A percentile compares a stretch with the other conserved stretches of the same genome.
Conservation (phyloP, 2,797 vertebrate genomes). For the Sebastes hubbsi region DNA sequence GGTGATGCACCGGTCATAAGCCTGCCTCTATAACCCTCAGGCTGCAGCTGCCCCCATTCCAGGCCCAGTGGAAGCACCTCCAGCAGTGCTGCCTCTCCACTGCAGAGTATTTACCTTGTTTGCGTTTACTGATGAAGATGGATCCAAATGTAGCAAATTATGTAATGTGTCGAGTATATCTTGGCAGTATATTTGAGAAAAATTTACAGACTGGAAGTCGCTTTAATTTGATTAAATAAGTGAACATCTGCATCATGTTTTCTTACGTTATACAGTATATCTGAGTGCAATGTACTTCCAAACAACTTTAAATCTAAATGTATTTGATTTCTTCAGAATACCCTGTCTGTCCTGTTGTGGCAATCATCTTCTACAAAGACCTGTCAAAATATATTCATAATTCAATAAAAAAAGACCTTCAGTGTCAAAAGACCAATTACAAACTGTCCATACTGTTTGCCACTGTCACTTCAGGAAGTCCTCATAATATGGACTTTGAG, state of each 20-base stretch:
- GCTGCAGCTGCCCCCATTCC: not conserved
- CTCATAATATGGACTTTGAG: no score
- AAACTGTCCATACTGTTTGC: not conserved
- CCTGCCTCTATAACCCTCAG: not conserved
- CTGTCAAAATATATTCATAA: not conserved
- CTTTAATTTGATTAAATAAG: not conserved
- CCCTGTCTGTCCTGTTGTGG: not conserved
- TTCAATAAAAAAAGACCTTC: not conserved
- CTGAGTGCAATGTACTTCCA: not conserved
- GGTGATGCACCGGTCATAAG: not conserved
- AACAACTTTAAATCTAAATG: not conserved
- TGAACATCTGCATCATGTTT: not conserved
- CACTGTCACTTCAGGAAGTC: no score
- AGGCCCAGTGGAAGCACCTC: not conserved
- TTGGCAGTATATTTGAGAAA: not conserved
- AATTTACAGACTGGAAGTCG: not conserved
- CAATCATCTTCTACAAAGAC: not conserved
- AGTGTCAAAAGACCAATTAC: not conserved
- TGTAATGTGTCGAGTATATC: not conserved
- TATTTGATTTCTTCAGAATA: not conserved
- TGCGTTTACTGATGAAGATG: conserved; percentile 1
- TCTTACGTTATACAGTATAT: not conserved
- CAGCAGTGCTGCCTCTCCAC: not conserved
- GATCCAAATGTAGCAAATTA: conserved; percentile 33
- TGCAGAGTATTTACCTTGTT: not conserved